A percentile compares a stretch with the other conserved stretches of the same genome.
These are phyloP conservation scores for Limosa lapponica DNA, from an alignment of 2,797 vertebrate species.

Conservation along the genomic window DNA sequence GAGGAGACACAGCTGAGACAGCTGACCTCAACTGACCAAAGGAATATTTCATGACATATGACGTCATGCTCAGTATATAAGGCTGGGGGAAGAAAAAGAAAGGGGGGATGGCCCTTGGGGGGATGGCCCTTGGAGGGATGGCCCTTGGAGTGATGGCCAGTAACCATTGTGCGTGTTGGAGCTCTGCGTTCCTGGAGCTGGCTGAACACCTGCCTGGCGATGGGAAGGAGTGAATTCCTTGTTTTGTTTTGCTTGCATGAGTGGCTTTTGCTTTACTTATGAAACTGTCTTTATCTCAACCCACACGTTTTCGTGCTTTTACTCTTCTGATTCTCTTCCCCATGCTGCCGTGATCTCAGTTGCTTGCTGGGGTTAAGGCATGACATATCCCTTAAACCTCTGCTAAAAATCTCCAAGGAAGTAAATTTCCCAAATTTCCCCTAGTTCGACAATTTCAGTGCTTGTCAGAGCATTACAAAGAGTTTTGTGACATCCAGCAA, in stretches of 20 bases:
- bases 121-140: no score
- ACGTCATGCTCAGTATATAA: background rate
- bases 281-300: background rate
- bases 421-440: background rate
- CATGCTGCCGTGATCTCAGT: background rate
- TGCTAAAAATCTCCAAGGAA: background rate
- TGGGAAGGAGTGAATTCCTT: background rate
- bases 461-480: background rate
- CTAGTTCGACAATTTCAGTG: background rate
- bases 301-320: background rate
- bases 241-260: background rate
- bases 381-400: background rate
- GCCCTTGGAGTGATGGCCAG: no score
- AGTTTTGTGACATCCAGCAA: background rate
- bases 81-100: background rate
- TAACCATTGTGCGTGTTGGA: background rate
- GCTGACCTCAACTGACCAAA: background rate
- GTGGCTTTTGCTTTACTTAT: background rate
- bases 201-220: background rate
- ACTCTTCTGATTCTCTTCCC: background rate
- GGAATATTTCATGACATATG: background rate
- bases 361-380: background rate
- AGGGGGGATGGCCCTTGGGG: no score
- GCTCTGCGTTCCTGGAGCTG: background rate
- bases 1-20: background rate